phyloP scores from a whole-genome alignment of 2,113 vertebrate genomes.

The Bos javanicus region DNA sequence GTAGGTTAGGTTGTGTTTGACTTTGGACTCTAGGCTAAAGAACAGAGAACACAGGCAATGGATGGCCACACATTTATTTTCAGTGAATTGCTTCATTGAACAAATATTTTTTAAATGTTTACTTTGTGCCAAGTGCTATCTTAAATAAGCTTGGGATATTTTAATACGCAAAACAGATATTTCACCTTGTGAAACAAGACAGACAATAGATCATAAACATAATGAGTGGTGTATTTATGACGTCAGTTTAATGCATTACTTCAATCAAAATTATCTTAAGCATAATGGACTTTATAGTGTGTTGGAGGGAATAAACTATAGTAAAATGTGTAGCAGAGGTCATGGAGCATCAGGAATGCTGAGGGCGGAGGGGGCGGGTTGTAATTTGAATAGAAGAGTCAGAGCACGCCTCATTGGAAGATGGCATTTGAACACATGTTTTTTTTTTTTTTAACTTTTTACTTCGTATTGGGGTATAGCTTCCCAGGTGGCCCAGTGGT shows the following conservation, averaged over 20 bases:
- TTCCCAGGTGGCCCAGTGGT: background rate
- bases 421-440: background rate
- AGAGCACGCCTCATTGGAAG: background rate
- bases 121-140: background rate
- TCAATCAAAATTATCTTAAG: background rate
- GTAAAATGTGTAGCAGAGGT: background rate
- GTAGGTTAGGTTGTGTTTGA: background rate
- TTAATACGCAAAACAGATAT: background rate
- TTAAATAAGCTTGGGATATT: background rate
- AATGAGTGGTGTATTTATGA: background rate
- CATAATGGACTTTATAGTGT: background rate
- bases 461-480: background rate
- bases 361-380: background rate
- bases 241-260: background rate
- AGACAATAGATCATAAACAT: background rate
- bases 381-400: background rate
- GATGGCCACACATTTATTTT: background rate
- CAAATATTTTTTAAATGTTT: background rate
- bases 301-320: background rate
- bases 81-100: background rate
- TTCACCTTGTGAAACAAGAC: conserved; percentile 1
- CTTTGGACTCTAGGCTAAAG: background rate
- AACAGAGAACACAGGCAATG: background rate
- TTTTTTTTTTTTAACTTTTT: background rate
- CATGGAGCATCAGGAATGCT: background rate